phyloP scores from a whole-genome alignment of 2,113 vertebrate genomes.

The Rhinichthys klamathensis region DNA sequence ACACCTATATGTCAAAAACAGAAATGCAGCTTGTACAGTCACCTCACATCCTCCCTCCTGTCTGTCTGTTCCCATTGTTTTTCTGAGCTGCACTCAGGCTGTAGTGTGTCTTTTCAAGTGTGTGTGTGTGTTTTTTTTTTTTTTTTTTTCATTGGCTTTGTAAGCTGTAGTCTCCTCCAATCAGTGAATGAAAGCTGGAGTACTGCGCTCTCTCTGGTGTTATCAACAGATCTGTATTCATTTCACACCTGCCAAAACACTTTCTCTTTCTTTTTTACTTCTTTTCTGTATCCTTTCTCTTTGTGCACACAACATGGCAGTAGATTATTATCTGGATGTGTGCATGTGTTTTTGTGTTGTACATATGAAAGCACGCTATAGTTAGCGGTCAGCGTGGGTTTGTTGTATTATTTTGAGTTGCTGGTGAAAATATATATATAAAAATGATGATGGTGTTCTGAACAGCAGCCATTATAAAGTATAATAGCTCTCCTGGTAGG shows the following conservation, averaged over 20 bases:
- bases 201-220: conserved; percentile 13
- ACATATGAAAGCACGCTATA: neutral
- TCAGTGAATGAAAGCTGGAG: conserved; percentile 32
- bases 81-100: conserved; percentile 10
- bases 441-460: conserved; percentile 10
- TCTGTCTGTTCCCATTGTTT: conserved; percentile 16
- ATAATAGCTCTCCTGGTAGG: conserved; percentile 32
- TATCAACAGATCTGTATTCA: conserved; percentile 25
- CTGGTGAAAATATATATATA: conserved; percentile 17
- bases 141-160: neutral
- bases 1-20: neutral
- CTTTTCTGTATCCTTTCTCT: conserved; percentile 16
- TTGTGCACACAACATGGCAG: conserved; percentile 13
- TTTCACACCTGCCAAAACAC: conserved; percentile 34
- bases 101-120: conserved; percentile 32
- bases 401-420: conserved; percentile 28
- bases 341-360: neutral
- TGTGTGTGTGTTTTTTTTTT: neutral
- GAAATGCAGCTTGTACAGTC: neutral
- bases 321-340: neutral
- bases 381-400: conserved; percentile 5
- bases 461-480: conserved; percentile 23
- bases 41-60: neutral
- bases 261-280: neutral
- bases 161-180: conserved; percentile 37